Conservation (phyloP, 2,797 vertebrate genomes). For the Macrochelys suwanniensis region DNA sequence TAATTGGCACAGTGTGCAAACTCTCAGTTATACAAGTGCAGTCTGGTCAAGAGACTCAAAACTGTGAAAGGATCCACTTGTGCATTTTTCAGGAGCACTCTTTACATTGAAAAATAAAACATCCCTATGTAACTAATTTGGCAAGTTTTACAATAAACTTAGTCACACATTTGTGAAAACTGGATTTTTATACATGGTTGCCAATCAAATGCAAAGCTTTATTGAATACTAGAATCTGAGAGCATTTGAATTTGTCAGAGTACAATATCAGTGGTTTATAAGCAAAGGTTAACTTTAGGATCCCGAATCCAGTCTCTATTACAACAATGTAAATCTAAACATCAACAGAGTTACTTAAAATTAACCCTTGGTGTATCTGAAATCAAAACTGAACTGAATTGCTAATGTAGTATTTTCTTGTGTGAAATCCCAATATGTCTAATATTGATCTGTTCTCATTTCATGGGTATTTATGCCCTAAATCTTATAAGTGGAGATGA, state of each 20-base stretch:
- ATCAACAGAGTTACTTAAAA: background rate
- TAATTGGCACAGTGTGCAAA: background rate
- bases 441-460: background rate
- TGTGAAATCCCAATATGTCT: background rate
- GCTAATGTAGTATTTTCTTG: background rate
- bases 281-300: background rate
- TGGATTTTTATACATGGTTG: background rate
- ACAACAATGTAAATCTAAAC: background rate
- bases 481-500: background rate
- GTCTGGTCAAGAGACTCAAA: background rate
- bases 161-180: background rate
- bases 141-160: background rate
- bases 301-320: background rate
- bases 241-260: background rate
- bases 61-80: background rate
- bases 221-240: background rate
- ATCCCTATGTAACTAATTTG: background rate
- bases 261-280: background rate
- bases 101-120: background rate
- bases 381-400: background rate
- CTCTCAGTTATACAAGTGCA: background rate
- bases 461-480: background rate
- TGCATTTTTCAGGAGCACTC: background rate
- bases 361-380: background rate
- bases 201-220: background rate